Evolutionary conservation across 2,888 invertebrate genomes (phyloP).

Genomic region (Mythimna pallens): DNA sequence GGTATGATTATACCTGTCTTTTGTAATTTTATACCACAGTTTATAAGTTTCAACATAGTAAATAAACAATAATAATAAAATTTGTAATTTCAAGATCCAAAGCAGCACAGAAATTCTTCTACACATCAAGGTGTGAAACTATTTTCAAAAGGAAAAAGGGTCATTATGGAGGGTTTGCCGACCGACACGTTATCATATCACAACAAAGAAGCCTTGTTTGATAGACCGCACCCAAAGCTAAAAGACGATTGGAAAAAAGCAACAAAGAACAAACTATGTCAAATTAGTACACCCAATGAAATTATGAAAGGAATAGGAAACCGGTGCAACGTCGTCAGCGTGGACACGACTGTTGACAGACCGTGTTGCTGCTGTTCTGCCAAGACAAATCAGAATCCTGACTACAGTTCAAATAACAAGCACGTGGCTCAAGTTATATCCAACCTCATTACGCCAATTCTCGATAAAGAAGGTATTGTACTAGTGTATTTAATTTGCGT

Average conservation of each 20-base stretch:
- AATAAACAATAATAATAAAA: constrained; percentile 1
- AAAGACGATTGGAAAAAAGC: neutral
- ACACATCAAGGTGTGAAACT: constrained; percentile 24
- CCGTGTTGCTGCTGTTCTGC: constrained; percentile 67
- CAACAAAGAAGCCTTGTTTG: constrained; percentile 10
- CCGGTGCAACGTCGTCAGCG: constrained; percentile 51
- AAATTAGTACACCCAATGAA: constrained; percentile 29
- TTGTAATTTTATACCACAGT: neutral
- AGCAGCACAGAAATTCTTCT: neutral
- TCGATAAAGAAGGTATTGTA: constrained; percentile 65
- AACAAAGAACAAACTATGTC: constrained; percentile 51
- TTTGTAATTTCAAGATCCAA: constrained; percentile 19
- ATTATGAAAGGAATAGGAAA: neutral
- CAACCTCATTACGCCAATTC: constrained; percentile 69
- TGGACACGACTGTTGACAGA: constrained; percentile 76
- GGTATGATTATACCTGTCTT: neutral
- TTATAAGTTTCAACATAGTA: neutral
- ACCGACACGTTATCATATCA: constrained; percentile 12
- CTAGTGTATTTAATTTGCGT: too few species aligned
- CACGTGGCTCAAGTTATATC: constrained; percentile 63
- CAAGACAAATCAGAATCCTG: too few species aligned
- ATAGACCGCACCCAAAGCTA: neutral
- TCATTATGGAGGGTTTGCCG: constrained; percentile 22
- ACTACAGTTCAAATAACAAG: constrained; percentile 36
- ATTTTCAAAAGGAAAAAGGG: constrained; percentile 41